Evolutionary conservation across 2,888 invertebrate genomes (phyloP), one percentile per base, ranked within the genome.

Genomic region (Germaria angustata): DNA sequence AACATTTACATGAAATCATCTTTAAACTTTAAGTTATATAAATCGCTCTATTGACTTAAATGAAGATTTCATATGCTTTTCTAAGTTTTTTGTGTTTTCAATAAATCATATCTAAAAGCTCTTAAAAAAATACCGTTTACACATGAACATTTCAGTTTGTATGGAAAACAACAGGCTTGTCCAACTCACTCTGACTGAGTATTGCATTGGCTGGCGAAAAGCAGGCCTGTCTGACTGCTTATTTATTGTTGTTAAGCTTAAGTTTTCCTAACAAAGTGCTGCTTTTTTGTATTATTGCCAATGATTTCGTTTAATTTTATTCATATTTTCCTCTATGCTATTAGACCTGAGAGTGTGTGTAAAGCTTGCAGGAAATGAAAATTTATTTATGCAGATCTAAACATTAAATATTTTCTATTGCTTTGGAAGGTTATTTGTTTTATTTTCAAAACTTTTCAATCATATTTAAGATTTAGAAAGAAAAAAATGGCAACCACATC

Each of bases 331-430:
- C 11, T 78, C 59, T 39, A 22, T 34, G 24, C 39, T 34, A 57
- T 34, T 32, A 57, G 22, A 49, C 65, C 79, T 69, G 66, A 79
- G 41, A 69, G 75, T 76, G 75, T 82, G 82, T 79, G 53, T 79
- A 71, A 76, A 82, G 61, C 76, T 82, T 82, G 61, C 82, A 79
- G 82, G 79, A 82, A 79, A 82, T 79, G 69, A 66, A 79, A 79
- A 82, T 55, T 76, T 79, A 82, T 82, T 79, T 82, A 76, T 79
- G 75, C 71, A 79, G 75, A 79, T 75, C 69, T 73, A 78, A 81
- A 68, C 76, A 81, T 76, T 76, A 59, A 61, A 20, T 11, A 44
- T 76, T 75, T n/a, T 57, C 20, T 49, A 13, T 28, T 44, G 8
- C 44, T 69, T 24, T 77, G 55, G 49, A 20, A 34, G 17, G 55